phyloP scores from a whole-genome alignment of 2,113 vertebrate species.

The Bubo scandiacus region DNA sequence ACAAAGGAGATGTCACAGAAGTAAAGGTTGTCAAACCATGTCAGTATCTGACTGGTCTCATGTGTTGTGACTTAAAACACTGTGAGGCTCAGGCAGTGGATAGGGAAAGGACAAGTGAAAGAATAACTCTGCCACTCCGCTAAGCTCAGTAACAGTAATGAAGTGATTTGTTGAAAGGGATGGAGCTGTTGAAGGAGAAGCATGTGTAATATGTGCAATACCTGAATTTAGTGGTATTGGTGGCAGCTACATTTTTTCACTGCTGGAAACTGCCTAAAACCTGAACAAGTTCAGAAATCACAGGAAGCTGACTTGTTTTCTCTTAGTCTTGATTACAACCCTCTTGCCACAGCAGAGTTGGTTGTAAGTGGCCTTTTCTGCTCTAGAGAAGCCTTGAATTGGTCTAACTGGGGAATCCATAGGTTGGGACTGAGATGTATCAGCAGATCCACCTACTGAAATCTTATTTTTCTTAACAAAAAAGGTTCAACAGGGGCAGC shows the following conservation, averaged over 20 bases:
- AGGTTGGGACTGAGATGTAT: not conserved
- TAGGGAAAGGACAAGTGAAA: slow-evolving; percentile 5
- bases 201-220: not conserved
- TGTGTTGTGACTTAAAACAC: not conserved
- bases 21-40: slow-evolving; percentile 24
- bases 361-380: not conserved
- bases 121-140: not conserved
- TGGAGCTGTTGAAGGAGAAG: slow-evolving; percentile 3
- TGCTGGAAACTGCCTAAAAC: not conserved
- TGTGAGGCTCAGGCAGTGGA: not conserved
- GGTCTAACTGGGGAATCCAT: not conserved
- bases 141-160: not conserved
- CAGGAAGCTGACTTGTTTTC: not conserved
- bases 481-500: not conserved
- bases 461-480: not conserved
- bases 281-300: not conserved
- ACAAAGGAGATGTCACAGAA: not conserved
- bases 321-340: not conserved
- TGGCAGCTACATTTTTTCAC: not conserved
- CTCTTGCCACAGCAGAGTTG: not conserved
- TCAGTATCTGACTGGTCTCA: slow-evolving; percentile 33
- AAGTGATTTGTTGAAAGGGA: slow-evolving; percentile 23
- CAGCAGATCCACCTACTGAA: not conserved
- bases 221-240: not conserved
- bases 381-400: not conserved